Evolutionary conservation across 2,113 vertebrate species (phyloP).

Genomic region (Hoplias malabaricus): DNA sequence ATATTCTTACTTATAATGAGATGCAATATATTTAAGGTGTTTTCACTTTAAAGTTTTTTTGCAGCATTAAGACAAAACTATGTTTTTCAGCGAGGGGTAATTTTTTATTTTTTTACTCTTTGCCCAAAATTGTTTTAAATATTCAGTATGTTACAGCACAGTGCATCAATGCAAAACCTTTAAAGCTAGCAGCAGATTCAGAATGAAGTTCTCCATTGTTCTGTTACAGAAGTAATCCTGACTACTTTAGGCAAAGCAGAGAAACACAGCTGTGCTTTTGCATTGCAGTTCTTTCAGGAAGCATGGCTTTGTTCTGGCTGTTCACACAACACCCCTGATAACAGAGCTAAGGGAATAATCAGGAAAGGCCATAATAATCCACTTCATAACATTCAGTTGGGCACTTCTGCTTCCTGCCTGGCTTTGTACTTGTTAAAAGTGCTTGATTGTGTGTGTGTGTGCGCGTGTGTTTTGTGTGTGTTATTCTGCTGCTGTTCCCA

Average conservation of each 20-base stretch:
- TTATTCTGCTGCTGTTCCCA: conserved; percentile 38
- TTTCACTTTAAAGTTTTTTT: too few species aligned
- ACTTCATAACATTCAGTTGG: conserved; percentile 36
- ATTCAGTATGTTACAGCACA: neutral
- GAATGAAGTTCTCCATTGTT: neutral
- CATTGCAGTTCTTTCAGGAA: conserved; percentile 8
- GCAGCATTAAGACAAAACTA: too few species aligned
- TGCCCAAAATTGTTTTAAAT: neutral
- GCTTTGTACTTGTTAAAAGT: conserved; percentile 35
- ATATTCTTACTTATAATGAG: too few species aligned
- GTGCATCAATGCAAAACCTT: neutral
- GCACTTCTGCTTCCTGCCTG: conserved; percentile 46
- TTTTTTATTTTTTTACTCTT: neutral
- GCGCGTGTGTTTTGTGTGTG: neutral
- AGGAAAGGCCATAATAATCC: conserved; percentile 30
- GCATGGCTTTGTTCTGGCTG: conserved; percentile 4
- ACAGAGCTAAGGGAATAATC: conserved; percentile 9
- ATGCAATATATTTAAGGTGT: too few species aligned
- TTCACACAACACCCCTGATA: neutral
- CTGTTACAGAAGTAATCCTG: conserved; percentile 11
- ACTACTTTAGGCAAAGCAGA: neutral
- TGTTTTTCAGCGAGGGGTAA: neutral
- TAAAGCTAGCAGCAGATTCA: neutral
- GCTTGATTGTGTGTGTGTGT: conserved; percentile 12
- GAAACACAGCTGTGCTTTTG: conserved; percentile 5